Evolutionary conservation across 2,797 vertebrate species (phyloP).

Genomic region (Anas bahamensis): DNA sequence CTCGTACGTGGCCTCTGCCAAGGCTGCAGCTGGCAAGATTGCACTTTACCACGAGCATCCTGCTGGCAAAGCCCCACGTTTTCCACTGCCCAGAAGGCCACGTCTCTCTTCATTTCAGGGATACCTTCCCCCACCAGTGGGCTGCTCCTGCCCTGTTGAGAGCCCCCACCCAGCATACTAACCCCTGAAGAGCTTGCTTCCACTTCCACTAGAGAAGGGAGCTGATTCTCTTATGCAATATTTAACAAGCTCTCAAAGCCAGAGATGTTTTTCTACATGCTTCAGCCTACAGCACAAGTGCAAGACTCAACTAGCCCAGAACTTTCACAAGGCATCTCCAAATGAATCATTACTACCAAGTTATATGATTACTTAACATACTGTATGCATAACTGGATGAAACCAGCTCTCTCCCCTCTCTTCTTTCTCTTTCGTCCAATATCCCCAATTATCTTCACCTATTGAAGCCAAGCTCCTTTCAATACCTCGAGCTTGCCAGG

Average conservation of each 20-base stretch:
- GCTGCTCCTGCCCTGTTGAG: neutral
- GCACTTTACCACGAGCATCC: neutral
- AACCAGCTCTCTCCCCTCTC: neutral
- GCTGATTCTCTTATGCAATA: neutral
- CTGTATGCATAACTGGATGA: conserved; percentile 9
- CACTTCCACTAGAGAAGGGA: neutral
- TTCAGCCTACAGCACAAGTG: neutral
- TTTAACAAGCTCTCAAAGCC: neutral
- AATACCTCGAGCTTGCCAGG: conserved; percentile 34
- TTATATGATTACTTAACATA: conserved; percentile 40
- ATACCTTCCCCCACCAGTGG: neutral
- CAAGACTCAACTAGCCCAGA: conserved; percentile 52
- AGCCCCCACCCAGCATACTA: neutral
- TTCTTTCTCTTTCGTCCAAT: neutral
- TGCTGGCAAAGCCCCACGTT: neutral
- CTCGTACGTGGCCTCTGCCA: neutral
- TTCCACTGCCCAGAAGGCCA: neutral
- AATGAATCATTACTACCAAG: conserved; percentile 54
- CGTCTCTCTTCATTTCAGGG: neutral
- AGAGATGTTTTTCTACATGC: neutral
- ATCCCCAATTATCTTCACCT: neutral
- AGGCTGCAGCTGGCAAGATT: neutral
- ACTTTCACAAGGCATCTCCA: conserved; percentile 16
- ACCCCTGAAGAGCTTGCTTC: neutral
- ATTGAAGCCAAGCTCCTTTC: conserved; percentile 25